These are phyloP conservation scores for Asbolus verrucosus DNA, from an alignment of 1,140 invertebrate species.

Conservation along the genomic window DNA sequence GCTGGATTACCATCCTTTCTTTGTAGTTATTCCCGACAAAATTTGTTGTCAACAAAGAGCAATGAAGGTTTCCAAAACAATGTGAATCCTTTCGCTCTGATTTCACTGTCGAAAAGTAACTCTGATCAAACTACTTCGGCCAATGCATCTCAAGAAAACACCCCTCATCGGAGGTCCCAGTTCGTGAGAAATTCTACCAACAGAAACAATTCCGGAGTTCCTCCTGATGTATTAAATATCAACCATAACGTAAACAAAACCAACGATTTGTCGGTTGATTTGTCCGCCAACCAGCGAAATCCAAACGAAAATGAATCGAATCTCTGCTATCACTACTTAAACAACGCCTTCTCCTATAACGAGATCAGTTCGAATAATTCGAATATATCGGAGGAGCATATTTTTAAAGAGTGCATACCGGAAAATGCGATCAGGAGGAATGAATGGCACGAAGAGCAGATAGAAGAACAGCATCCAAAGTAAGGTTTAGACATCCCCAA, in stretches of 20 bases:
- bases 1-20: constrained; percentile 1
- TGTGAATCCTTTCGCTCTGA: constrained; percentile 55
- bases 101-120: constrained; percentile 61
- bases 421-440: constrained; percentile 47
- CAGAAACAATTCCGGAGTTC: constrained; percentile 52
- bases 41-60: constrained; percentile 82
- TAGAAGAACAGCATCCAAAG: constrained; percentile 48
- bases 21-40: constrained; percentile 85
- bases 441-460: constrained; percentile 53
- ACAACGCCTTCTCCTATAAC: constrained; percentile 26
- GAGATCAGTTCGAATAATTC: constrained; percentile 46
- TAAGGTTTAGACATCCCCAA: constrained; percentile 36
- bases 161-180: constrained; percentile 46
- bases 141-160: constrained; percentile 59
- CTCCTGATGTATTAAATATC: constrained; percentile 69
- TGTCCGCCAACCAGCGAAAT: constrained; percentile 6
- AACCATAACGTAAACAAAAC: constrained; percentile 63
- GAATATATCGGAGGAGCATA: constrained; percentile 47
- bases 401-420: constrained; percentile 50
- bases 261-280: too few relatives aligned
- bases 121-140: constrained; percentile 56
- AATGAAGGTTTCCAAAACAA: constrained; percentile 67
- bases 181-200: constrained; percentile 11
- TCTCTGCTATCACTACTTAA: too few relatives aligned
- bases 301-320: constrained; percentile 1